Conservation (phyloP, 2,797 vertebrate species). For the Manis javanica region DNA sequence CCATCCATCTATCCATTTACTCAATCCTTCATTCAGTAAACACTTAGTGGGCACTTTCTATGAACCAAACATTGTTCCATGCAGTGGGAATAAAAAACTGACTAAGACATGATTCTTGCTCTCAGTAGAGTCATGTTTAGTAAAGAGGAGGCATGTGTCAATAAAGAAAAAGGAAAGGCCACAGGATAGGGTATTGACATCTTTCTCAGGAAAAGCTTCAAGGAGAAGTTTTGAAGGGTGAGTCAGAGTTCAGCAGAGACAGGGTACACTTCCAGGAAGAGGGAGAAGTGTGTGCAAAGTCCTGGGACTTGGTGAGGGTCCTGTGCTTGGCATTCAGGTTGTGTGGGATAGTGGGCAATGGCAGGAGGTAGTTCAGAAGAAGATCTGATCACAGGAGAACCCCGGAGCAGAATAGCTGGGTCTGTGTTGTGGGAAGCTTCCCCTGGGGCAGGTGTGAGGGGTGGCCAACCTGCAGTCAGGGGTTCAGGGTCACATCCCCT, state of each 20-base stretch:
- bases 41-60: not conserved
- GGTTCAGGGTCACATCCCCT: not conserved
- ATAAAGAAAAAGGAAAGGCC: not conserved
- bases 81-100: not conserved
- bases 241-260: not conserved
- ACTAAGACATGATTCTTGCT: not conserved
- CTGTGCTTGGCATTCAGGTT: not conserved
- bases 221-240: not conserved
- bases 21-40: not conserved
- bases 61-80: not conserved
- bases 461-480: no score
- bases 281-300: no score
- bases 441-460: not conserved
- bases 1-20: not conserved
- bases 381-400: not conserved
- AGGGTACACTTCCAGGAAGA: not conserved
- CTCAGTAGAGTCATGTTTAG: not conserved
- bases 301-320: not conserved
- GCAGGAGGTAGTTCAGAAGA: not conserved
- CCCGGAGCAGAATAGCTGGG: not conserved
- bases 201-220: not conserved
- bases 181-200: not conserved
- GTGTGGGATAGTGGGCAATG: not conserved
- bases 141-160: not conserved
- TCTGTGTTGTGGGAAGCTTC: rapidly evolving